Base-by-base conservation (phyloP, 1,140 invertebrate genomes). In the Drosophila orosa region DNA sequence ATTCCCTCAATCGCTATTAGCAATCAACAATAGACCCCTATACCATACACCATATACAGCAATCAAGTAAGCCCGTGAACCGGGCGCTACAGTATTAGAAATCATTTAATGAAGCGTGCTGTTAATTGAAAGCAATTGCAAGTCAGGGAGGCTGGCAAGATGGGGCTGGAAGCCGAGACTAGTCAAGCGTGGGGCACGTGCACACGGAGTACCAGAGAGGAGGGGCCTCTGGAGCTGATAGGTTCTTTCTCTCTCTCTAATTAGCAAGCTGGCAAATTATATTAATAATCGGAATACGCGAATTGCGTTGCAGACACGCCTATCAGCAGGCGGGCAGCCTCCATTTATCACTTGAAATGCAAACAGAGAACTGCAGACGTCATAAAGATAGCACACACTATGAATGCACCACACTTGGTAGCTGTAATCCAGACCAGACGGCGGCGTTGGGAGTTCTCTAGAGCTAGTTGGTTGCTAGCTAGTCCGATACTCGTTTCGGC, bases 121-220 rank as follows among this genome's bases (percentile, higher is more conserved):
- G 39, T 45, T 67, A 80, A 85, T 80, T 73, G 77, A 73, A 76
- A 73, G 57, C 55, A 71, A 80, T 80, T 67, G 54, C 15, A 15
- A 59, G 27, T 37, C n/a, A 37, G 39, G 31, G 13, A 37, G 39
- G 31, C 19, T 19, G 48, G 27, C 3, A n/a, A 35, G 50, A 54
- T 29, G 50, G 65, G 25, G n/a, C 12, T 17, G 19, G 37, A 24
- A 37, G 15, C n/a, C 24, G 0, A 1, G 22, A 25, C 55, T 65
- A 58, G 48, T 63, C 76, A 85, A 80, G 72, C 61, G 59, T 71
- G 76, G n/a, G 71, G 37, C 75, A 75, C 75, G 80, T 83, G 79
- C 39, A 50, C 50, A 57, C 13, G 7, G 37, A n/a, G n/a, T 15
- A 52, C 25, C 8, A 56, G 56, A 6, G 31, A 24, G 33, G 13